Evolutionary conservation across 2,113 vertebrate species (phyloP).

Genomic region (Elephas maximus): DNA sequence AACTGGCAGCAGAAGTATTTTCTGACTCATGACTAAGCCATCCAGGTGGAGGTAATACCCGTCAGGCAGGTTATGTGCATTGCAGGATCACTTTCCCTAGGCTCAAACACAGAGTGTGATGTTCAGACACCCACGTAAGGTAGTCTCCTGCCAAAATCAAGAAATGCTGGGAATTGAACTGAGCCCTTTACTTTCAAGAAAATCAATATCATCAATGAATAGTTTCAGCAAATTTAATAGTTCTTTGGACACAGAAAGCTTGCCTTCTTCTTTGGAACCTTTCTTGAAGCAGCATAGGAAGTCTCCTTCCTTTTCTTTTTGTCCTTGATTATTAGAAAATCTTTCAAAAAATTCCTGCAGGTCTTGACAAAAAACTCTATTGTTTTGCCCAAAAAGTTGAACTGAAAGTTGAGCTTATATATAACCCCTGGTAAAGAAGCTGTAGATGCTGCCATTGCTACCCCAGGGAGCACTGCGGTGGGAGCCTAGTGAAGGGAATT

Average conservation of each 20-base stretch:
- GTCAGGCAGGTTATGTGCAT: conserved; percentile 18
- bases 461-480: too few relatives aligned
- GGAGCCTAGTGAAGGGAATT: too few relatives aligned
- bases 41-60: not conserved
- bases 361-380: not conserved
- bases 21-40: conserved; percentile 35
- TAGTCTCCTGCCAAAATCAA: not conserved
- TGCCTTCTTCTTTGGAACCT: not conserved
- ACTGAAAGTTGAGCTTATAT: not conserved
- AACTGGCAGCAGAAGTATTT: not conserved
- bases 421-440: not conserved
- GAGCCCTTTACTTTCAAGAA: not conserved
- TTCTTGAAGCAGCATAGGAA: not conserved
- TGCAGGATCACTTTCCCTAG: not conserved
- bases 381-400: not conserved
- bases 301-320: not conserved
- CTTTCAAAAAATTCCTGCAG: not conserved
- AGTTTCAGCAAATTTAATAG: not conserved
- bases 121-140: not conserved
- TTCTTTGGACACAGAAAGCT: not conserved
- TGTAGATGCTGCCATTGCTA: rapidly evolving
- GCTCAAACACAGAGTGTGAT: not conserved
- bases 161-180: not conserved
- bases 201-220: not conserved
- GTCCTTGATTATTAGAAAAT: not conserved